A percentile compares a stretch with the other conserved stretches of the same genome.
Evolutionary conservation across 2,797 vertebrate species (phyloP).

Genomic region (Nothura maculosa): DNA sequence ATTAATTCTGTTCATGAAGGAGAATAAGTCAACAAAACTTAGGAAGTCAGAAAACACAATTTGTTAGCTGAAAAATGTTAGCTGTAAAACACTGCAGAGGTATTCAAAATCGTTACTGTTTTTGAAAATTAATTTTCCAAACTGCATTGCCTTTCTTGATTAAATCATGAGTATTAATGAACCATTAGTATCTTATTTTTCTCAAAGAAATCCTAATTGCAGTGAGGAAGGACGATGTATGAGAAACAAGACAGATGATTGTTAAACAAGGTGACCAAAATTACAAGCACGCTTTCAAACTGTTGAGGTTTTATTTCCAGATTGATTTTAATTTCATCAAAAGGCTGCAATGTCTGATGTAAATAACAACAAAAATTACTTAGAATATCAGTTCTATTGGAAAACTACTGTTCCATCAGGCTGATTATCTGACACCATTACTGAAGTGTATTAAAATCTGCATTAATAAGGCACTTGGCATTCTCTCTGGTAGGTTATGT

Average conservation of each 20-base stretch:
- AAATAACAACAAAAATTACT: slow-evolving; percentile 51
- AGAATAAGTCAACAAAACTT: background rate
- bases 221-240: background rate
- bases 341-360: slow-evolving; percentile 19
- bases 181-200: background rate
- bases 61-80: background rate
- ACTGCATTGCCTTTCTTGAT: background rate
- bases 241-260: background rate
- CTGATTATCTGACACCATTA: slow-evolving; percentile 60
- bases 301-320: background rate
- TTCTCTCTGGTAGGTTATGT: background rate
- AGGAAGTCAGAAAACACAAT: background rate
- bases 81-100: background rate
- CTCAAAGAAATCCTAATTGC: background rate
- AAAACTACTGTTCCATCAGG: slow-evolving; percentile 65
- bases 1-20: background rate
- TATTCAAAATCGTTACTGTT: background rate
- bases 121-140: background rate
- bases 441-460: slow-evolving; percentile 67
- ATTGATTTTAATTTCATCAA: slow-evolving; percentile 52
- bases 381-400: slow-evolving; percentile 18
- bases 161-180: background rate
- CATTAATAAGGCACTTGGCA: slow-evolving; percentile 63
- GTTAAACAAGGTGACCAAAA: slow-evolving; percentile 45
- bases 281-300: background rate